phyloP scores from a whole-genome alignment of 2,113 vertebrate species.

The Halcyon malimbica region DNA sequence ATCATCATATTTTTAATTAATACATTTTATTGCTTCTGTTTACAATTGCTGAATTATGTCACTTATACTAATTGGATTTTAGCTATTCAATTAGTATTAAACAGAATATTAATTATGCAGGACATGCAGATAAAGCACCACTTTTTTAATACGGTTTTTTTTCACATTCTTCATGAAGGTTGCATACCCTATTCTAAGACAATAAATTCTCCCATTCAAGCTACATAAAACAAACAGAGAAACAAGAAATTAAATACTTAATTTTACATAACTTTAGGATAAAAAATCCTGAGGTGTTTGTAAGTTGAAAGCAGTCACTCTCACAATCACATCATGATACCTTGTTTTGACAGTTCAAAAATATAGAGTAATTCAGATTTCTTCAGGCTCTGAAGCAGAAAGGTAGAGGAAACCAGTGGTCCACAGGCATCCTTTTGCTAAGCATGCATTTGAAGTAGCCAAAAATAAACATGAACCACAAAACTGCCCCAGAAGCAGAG shows the following conservation, averaged over 20 bases:
- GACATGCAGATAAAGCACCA: neutral
- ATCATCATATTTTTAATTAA: slow-evolving; percentile 12
- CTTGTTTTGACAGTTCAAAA: neutral
- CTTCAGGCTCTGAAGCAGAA: neutral
- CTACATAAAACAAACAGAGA: neutral
- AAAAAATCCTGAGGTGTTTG: neutral
- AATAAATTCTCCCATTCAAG: neutral
- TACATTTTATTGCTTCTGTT: neutral
- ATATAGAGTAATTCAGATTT: neutral
- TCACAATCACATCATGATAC: neutral
- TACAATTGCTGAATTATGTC: neutral
- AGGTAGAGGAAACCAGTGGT: neutral
- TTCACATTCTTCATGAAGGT: neutral
- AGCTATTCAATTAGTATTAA: neutral
- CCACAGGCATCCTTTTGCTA: neutral
- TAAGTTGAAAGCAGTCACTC: neutral
- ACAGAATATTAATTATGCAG: neutral
- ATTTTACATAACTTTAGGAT: neutral
- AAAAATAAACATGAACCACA: neutral
- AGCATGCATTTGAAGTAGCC: neutral
- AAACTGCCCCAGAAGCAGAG: neutral
- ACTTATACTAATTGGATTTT: slow-evolving; percentile 12
- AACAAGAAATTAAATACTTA: neutral
- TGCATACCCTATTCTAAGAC: neutral
- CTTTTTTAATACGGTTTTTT: neutral